Percentiles rank a stretch among this genome's conserved stretches.
Conservation (phyloP, 1,140 invertebrate species). For the Phenacoccus solenopsis region DNA sequence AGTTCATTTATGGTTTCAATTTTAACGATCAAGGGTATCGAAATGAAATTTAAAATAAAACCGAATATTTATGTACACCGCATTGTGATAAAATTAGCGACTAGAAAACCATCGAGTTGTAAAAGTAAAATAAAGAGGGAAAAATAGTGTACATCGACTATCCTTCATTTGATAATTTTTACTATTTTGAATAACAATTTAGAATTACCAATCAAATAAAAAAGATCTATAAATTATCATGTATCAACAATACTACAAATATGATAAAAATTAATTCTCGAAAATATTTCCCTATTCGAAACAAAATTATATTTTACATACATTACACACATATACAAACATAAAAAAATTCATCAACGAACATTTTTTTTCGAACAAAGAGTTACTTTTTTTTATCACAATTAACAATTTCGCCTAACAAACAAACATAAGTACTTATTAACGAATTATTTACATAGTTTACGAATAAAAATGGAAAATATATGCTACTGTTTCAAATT, state of each 20-base stretch:
- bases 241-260: no score
- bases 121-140: no score
- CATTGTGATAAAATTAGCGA: background rate
- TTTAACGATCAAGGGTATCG: no score
- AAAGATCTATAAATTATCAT: background rate
- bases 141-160: no score
- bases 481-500: conserved; percentile 6
- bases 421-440: background rate
- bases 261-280: no score
- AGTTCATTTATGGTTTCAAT: no score
- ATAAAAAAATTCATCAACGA: background rate
- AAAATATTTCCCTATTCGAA: background rate
- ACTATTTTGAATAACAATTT: background rate
- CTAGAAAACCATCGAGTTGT: background rate
- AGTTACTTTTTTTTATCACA: background rate
- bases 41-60: background rate
- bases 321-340: background rate
- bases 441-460: background rate
- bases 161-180: background rate
- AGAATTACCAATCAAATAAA: background rate
- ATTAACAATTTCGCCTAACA: background rate
- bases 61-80: background rate
- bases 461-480: background rate
- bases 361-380: background rate
- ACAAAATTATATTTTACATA: no score